Conservation (phyloP, 2,888 invertebrate species). For the Balanococcus diminutus region DNA sequence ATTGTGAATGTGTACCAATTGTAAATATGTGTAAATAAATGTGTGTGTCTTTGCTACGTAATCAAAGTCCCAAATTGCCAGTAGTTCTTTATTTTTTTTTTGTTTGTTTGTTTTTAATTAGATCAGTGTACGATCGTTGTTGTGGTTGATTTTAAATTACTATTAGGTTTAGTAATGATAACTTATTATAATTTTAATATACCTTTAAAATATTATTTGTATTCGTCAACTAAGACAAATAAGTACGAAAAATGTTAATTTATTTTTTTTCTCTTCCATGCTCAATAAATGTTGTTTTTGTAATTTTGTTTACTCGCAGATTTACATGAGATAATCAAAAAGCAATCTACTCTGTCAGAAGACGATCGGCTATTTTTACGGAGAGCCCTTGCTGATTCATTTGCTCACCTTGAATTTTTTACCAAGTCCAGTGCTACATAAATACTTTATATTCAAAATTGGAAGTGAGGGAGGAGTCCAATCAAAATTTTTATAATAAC, state of each 20-base stretch:
- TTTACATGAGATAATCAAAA: too few species aligned
- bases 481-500: too few species aligned
- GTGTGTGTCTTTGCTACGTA: neutral
- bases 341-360: too few species aligned
- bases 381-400: too few species aligned
- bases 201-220: neutral
- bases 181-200: neutral
- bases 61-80: neutral
- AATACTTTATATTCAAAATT: too few species aligned
- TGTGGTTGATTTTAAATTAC: neutral
- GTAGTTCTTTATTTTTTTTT: neutral
- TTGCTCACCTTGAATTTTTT: too few species aligned
- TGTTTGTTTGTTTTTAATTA: neutral
- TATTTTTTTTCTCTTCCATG: neutral
- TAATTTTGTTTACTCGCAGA: too few species aligned
- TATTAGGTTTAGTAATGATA: neutral
- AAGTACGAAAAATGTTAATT: neutral
- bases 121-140: neutral
- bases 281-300: conserved; percentile 25
- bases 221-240: neutral
- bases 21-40: neutral
- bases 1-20: neutral
- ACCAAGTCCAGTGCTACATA: too few species aligned
- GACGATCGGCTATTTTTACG: too few species aligned
- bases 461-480: too few species aligned